Percentiles rank a stretch among this genome's conserved stretches.
Conservation (phyloP, 2,797 vertebrate genomes). For the Morus bassanus region DNA sequence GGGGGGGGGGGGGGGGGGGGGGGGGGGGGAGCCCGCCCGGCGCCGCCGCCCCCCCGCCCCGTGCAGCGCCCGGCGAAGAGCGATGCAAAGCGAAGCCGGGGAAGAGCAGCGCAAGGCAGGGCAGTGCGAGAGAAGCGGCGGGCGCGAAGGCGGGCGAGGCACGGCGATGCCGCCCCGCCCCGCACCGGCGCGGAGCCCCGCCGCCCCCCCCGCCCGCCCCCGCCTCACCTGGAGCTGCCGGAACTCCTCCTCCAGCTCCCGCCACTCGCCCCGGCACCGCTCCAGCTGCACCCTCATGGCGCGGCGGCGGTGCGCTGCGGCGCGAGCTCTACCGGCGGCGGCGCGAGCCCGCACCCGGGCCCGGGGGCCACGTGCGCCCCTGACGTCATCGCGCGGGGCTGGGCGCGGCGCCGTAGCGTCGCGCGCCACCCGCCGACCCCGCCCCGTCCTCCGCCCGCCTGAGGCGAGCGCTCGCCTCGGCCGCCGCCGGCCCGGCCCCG, state of each 20-base stretch:
- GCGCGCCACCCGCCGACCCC: not conserved
- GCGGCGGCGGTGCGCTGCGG: not conserved
- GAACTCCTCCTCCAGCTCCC: slow-evolving; percentile 88
- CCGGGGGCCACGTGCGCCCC: slow-evolving; percentile 60
- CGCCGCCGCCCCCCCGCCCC: not conserved
- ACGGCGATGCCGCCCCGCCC: not conserved
- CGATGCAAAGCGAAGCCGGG: not conserved
- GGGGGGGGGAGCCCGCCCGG: too few species aligned
- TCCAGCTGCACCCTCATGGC: slow-evolving; percentile 83
- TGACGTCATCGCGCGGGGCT: slow-evolving; percentile 59
- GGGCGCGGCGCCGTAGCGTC: not conserved
- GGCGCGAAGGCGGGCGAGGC: not conserved
- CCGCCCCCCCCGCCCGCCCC: too few species aligned
- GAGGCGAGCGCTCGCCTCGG: not conserved
- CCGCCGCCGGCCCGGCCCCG: accelerated
- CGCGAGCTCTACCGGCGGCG: not conserved
- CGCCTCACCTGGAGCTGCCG: slow-evolving; percentile 89
- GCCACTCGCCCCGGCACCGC: slow-evolving; percentile 84
- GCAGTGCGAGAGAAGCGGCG: not conserved
- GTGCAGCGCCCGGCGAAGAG: not conserved
- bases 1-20: too few species aligned
- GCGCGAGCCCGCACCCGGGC: not conserved
- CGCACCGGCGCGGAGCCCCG: not conserved
- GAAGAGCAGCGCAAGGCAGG: not conserved
- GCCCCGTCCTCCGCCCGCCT: too few species aligned